Evolutionary conservation across 2,888 invertebrate genomes (phyloP), one percentile per base, ranked within the genome.

Genomic region (Linnaemya tessellans): DNA sequence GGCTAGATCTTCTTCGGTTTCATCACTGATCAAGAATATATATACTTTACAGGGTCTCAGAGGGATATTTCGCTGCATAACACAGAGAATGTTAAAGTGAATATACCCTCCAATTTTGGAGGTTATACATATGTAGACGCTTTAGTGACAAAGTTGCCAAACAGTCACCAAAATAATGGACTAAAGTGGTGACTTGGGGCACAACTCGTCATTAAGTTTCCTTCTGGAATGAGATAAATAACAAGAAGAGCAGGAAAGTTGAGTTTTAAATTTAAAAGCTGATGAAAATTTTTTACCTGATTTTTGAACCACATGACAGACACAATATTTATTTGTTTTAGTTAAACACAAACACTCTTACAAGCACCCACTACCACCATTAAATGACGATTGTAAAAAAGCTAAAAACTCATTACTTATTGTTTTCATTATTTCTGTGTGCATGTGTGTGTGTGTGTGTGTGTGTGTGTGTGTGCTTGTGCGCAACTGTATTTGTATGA

Each of bases 391-490:
- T 38, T 78, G 58, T 41, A 60, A 78, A 68, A n/a, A 49, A 78
- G 25, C 68, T 70, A 41, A 70, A 68, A 78, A 70, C 68, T 62
- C 41, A 70, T 78, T 62, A 51, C 51, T n/a, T 25, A 60, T 60
- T 68, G 46, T 51, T 78, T 60, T 68, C 60, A 46, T 49, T 78
- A 13, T 58, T 68, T 22, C 9, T 74, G 7, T 38, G 0, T 25
- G 5, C 5, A 5, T 30, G 30, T 30, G 30, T 30, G 30, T 30
- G 30, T 38, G 0, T 41, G 0, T 25, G 5, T 30, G 30, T 30
- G 30, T 30, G 30, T 30, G 30, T 30, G 30, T 38, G 0, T 74
- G 7, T 38, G 0, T 25, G 5, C 5, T 2, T 30, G 30, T 30
- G 30, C 5, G 30, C n/a, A n/a, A n/a, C n/a, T 30, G 30, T 38